Percentiles rank a stretch among this genome's conserved stretches.
Conservation (phyloP, 1,140 invertebrate species). For the Stegodyphus mimosarum region DNA sequence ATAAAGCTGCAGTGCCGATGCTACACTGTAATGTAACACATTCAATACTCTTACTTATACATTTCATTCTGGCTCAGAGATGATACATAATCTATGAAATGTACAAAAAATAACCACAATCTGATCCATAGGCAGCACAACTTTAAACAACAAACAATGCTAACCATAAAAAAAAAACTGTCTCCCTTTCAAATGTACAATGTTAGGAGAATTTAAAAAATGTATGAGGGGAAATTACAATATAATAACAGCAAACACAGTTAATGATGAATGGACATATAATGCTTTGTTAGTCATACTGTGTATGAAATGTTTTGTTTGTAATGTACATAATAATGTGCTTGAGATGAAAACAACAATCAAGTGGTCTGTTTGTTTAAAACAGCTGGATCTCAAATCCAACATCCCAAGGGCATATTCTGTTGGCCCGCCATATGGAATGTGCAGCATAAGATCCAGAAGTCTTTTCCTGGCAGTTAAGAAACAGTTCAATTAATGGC, state of each 20-base stretch:
- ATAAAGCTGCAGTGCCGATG: slow-evolving; percentile 39
- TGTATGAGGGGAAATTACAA: slow-evolving; percentile 19
- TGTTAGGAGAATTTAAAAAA: slow-evolving; percentile 24
- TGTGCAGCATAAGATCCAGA: slow-evolving; percentile 19
- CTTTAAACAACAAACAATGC: not conserved
- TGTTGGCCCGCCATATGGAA: slow-evolving; percentile 29
- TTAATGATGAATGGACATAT: too few relatives aligned
- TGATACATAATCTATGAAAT: not conserved
- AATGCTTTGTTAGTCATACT: slow-evolving; percentile 29
- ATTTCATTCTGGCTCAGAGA: not conserved
- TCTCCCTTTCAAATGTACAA: slow-evolving; percentile 32
- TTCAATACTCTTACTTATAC: not conserved
- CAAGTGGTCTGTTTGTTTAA: slow-evolving; percentile 3
- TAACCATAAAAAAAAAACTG: slow-evolving; percentile 23
- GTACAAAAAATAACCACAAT: not conserved
- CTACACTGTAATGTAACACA: slow-evolving; percentile 16
- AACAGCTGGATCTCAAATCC: slow-evolving; percentile 1
- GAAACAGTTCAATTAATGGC: slow-evolving; percentile 26
- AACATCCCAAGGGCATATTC: slow-evolving; percentile 11
- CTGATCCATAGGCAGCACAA: not conserved
- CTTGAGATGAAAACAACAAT: slow-evolving; percentile 26
- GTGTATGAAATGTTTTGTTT: slow-evolving; percentile 15
- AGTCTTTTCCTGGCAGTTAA: slow-evolving; percentile 38
- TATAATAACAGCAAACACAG: not conserved
- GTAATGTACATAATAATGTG: slow-evolving; percentile 25